Evolutionary conservation across 2,113 vertebrate genomes (phyloP).

Genomic region (Phalacrocorax aristotelis): DNA sequence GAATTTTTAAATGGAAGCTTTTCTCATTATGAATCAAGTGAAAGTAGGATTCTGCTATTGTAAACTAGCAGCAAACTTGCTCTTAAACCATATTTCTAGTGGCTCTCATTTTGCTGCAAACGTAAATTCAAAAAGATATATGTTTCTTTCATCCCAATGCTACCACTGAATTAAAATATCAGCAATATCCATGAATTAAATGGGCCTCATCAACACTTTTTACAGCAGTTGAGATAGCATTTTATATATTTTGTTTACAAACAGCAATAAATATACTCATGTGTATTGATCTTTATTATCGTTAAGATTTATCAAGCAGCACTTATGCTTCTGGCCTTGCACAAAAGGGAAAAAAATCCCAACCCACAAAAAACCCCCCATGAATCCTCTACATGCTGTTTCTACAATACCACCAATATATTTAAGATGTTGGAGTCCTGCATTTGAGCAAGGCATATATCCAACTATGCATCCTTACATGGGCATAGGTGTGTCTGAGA

Average conservation of each 20-base stretch:
- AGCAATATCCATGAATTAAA: conserved; percentile 44
- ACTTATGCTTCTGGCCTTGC: background rate
- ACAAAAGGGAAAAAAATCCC: background rate
- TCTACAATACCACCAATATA: background rate
- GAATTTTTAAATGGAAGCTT: background rate
- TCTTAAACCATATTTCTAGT: conserved; percentile 15
- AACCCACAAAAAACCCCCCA: accelerated
- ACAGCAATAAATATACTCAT: conserved; percentile 30
- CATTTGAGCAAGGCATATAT: background rate
- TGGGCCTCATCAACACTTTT: background rate
- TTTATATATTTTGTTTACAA: conserved; percentile 31
- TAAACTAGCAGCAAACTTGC: background rate
- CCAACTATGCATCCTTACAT: background rate
- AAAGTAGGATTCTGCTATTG: background rate
- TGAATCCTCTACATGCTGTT: background rate
- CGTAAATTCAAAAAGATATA: conserved; percentile 30
- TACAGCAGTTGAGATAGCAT: background rate
- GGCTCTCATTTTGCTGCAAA: background rate
- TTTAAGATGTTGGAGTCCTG: background rate
- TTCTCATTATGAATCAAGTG: background rate
- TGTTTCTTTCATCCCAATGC: background rate
- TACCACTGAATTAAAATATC: conserved; percentile 44
- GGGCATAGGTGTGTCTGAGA: background rate
- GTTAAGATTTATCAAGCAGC: background rate
- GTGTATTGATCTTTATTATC: background rate